phyloP scores from a whole-genome alignment of 2,113 vertebrate species.

The Nothocercus julius region DNA sequence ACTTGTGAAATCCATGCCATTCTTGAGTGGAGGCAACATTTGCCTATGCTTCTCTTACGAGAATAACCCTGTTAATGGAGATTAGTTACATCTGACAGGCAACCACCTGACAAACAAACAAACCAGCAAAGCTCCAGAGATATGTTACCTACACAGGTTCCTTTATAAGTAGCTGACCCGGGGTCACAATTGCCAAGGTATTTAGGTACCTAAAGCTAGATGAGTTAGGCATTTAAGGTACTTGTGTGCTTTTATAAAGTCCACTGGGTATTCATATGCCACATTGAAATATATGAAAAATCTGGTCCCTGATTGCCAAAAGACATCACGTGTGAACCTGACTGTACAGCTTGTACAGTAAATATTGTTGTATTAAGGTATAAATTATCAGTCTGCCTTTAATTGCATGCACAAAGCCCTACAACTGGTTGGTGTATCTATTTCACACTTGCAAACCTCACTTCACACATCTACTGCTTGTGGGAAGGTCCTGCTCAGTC shows the following conservation, averaged over 20 bases:
- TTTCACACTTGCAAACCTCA: not conserved
- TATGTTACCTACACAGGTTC: not conserved
- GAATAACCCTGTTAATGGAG: not conserved
- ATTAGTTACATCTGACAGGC: not conserved
- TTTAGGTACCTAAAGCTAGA: not conserved
- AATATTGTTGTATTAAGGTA: not conserved
- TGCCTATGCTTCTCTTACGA: not conserved
- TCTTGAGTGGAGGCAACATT: not conserved
- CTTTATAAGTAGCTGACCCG: not conserved
- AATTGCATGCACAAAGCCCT: not conserved
- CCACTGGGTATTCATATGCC: not conserved
- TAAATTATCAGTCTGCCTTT: not conserved
- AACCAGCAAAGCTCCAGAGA: not conserved
- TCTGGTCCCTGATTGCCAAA: not conserved
- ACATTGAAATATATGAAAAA: not conserved
- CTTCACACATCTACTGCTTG: not conserved
- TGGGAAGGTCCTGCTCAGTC: not conserved
- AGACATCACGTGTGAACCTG: not conserved
- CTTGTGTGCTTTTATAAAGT: not conserved
- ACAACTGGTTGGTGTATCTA: not conserved
- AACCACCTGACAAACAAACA: not conserved
- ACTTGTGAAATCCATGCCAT: not conserved
- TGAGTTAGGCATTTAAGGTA: not conserved
- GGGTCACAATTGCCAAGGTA: not conserved
- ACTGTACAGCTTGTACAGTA: not conserved